A percentile compares a stretch with the other conserved stretches of the same genome.
Evolutionary conservation across 2,113 vertebrate genomes (phyloP).

Genomic region (Plecturocebus donacophilus): DNA sequence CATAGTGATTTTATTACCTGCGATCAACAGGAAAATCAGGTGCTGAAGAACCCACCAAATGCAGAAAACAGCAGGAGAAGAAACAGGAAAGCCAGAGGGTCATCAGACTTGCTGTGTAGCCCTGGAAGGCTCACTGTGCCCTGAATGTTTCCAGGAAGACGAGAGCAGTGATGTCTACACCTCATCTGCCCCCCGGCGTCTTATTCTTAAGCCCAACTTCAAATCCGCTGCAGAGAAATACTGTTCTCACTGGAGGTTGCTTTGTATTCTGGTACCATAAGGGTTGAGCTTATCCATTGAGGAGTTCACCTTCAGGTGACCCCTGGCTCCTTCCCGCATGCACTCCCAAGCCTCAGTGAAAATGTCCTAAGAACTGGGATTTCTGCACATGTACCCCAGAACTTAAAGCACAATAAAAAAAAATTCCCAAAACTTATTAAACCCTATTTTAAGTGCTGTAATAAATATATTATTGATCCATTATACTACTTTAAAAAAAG

Average conservation of each 20-base stretch:
- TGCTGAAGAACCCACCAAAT: background rate
- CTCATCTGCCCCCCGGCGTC: accelerated
- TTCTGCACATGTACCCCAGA: no score
- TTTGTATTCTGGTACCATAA: accelerated
- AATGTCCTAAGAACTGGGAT: accelerated
- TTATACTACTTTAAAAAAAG: background rate
- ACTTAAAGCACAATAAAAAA: background rate
- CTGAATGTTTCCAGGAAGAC: accelerated
- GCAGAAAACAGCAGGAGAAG: no score
- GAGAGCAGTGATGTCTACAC: accelerated
- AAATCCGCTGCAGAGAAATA: accelerated
- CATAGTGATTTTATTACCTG: background rate
- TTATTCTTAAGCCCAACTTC: no score
- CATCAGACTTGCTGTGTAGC: no score
- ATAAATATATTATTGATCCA: background rate
- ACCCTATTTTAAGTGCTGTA: background rate
- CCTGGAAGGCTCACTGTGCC: accelerated
- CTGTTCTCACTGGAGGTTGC: background rate
- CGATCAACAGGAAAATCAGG: background rate
- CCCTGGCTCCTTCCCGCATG: background rate
- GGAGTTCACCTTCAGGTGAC: background rate
- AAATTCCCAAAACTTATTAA: background rate
- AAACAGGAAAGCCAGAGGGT: accelerated
- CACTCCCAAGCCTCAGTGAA: background rate
- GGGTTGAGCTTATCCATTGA: background rate